Base-by-base conservation (phyloP, 2,797 vertebrate species). In the Lepilemur ruficaudatus region DNA sequence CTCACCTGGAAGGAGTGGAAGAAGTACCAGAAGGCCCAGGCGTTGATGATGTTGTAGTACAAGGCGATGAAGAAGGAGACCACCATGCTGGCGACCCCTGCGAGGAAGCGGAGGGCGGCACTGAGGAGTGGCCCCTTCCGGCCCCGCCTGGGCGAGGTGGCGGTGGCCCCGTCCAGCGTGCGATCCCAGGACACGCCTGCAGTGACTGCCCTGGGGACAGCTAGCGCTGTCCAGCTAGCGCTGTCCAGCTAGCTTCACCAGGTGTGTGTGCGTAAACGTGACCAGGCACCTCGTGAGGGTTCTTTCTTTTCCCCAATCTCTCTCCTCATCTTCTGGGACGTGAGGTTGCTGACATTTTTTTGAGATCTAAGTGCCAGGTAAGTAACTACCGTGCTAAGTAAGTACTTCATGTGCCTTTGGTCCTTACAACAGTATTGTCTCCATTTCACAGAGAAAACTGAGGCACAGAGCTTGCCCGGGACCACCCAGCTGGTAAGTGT, bases 11-110 rank as follows among this genome's bases (percentile, higher is more conserved):
- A 99, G 93, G 99, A 99, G 97, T 99, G 98, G 98, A 99, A 99
- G 97, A 99, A 99, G 98, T 99, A 99, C 99, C 99, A 99, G 98
- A 99, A 99, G 96, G 99, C 99, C 99, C 99, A 99, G 91, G 99
- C 99, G 0, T 99, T 99, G 98, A 99, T 99, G 97, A 99, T 97
- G 0, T 99, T 99, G 99, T 99, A 99, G 98, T 99, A 99, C 96
- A 99, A 98, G 98, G 99, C 99, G 18, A 99, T 98, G 98, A 99
- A 99, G 97, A 99, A 91, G 41, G 99, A 99, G 3, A 99, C 99
- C 0, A 99, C 69, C 5, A 99, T 98, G 9, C 99, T 99, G 94
- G 99, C 99, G 2, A 99, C 95, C 1, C 99, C 99, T 99, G 97
- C 0, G 0, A 69, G 65, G 50, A 61, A 5, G 9, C 57, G 46